Evolutionary conservation across 35 echinoderm and acorn worm species (phyloP).

Genomic region (Nesometra sesokonis): DNA sequence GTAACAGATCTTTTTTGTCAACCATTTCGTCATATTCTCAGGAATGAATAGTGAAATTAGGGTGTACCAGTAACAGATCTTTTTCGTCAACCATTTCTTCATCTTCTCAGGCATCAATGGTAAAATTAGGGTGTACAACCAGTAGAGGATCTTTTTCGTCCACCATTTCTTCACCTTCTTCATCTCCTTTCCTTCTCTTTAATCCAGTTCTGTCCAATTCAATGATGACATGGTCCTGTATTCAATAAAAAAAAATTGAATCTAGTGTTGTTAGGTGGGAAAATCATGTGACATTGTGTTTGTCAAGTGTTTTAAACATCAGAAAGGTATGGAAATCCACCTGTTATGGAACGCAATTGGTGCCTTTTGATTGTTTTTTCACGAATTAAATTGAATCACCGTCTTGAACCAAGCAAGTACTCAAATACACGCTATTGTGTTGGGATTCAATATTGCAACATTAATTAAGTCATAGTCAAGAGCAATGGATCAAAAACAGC

Average conservation of each 20-base stretch:
- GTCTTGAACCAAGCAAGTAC: background rate
- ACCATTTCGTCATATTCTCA: conserved; percentile 41
- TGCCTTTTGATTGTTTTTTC: too few species aligned
- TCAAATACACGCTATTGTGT: too few species aligned
- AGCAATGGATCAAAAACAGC: too few species aligned
- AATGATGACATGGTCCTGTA: conserved; percentile 85
- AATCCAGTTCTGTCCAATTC: conserved; percentile 79
- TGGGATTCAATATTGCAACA: too few species aligned
- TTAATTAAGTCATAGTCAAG: too few species aligned
- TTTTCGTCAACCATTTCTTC: conserved; percentile 38
- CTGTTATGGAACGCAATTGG: too few species aligned
- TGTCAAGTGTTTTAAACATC: too few species aligned
- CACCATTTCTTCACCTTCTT: conserved; percentile 23
- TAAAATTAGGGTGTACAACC: conserved; percentile 91
- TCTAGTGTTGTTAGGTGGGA: too few species aligned
- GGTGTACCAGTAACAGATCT: conserved; percentile 73
- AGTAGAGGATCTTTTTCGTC: conserved; percentile 59
- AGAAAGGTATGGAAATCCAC: too few species aligned
- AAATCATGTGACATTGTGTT: background rate
- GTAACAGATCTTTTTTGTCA: too few species aligned
- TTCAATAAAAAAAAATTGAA: background rate
- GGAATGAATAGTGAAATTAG: conserved; percentile 69
- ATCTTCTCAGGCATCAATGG: conserved; percentile 33
- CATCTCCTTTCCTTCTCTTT: conserved; percentile 32
- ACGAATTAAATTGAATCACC: too few species aligned